These are phyloP conservation scores for Toxotes lorentzi DNA, from an alignment of 2,797 vertebrate species.

Conservation along the genomic window DNA sequence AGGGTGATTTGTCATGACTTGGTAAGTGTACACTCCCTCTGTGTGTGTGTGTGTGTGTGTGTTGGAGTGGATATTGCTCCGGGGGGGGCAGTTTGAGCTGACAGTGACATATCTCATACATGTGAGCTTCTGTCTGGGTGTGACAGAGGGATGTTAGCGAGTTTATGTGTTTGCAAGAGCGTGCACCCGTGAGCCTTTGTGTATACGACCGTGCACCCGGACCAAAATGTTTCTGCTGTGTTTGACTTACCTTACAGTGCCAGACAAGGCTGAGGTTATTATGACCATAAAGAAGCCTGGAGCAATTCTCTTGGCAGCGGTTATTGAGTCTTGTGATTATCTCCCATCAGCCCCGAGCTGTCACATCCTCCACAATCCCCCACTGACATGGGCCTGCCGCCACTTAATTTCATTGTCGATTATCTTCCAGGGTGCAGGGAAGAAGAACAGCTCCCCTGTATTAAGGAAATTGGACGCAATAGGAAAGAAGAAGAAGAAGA, in stretches of 20 bases:
- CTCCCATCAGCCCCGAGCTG: constrained; percentile 67
- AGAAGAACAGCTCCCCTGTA: constrained; percentile 33
- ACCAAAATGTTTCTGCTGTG: constrained; percentile 29
- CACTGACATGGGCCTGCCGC: constrained; percentile 37
- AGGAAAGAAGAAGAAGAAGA: constrained; percentile 30
- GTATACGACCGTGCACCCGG: too few relatives aligned
- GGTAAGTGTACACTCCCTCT: constrained; percentile 30
- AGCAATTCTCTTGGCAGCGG: constrained; percentile 43
- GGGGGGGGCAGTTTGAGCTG: constrained; percentile 26
- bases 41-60: constrained; percentile 15
- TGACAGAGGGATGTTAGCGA: not conserved
- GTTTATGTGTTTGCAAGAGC: constrained; percentile 6
- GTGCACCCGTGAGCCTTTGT: not conserved
- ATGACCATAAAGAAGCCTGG: constrained; percentile 53
- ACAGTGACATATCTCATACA: constrained; percentile 46
- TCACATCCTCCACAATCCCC: constrained; percentile 49
- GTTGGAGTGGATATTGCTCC: constrained; percentile 33
- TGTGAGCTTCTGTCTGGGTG: constrained; percentile 1
- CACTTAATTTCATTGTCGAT: constrained; percentile 69
- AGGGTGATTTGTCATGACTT: constrained; percentile 67
- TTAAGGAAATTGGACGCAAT: constrained; percentile 64
- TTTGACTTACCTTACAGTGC: constrained; percentile 22
- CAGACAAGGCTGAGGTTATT: constrained; percentile 60
- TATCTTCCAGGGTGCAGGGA: constrained; percentile 39
- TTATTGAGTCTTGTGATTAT: constrained; percentile 66